phyloP scores from a whole-genome alignment of 2,888 invertebrate genomes.

The Euproctis similis region DNA sequence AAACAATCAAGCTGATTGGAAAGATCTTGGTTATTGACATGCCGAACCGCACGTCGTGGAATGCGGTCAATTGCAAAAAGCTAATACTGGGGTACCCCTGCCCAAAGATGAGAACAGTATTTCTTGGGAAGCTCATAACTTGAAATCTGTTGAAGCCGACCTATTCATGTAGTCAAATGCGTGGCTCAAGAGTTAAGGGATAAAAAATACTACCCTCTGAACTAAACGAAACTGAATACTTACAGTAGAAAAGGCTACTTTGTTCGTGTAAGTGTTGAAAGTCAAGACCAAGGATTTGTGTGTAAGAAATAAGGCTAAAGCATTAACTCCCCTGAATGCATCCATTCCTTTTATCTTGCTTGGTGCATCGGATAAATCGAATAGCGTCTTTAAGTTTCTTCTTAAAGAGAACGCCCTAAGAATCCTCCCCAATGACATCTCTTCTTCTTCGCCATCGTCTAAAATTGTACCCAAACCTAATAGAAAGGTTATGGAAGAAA shows the following conservation, averaged over 20 bases:
- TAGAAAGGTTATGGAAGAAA: conserved; percentile 51
- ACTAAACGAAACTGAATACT: no score
- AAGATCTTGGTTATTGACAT: no score
- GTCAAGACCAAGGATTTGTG: conserved; percentile 78
- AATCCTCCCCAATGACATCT: conserved; percentile 61
- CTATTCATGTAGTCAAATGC: no score
- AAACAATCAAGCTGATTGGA: no score
- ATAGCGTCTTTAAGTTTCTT: conserved; percentile 59
- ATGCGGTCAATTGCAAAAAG: no score
- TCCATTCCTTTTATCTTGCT: conserved; percentile 68
- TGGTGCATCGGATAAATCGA: conserved; percentile 52
- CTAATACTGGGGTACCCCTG: no score
- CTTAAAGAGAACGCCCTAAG: conserved; percentile 70
- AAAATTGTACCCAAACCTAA: conserved; percentile 57
- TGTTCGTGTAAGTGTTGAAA: conserved; percentile 75
- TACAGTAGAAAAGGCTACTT: conserved; percentile 72
- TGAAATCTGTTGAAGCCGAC: no score
- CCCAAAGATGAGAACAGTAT: no score
- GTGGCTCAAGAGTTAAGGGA: no score
- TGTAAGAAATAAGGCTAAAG: conserved; percentile 68
- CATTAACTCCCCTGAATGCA: conserved; percentile 72
- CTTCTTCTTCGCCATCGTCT: conserved; percentile 59
- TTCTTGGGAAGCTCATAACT: no score
- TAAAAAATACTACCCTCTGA: no score
- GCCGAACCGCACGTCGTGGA: no score